Percentiles rank a stretch among this genome's conserved stretches.
These are phyloP conservation scores for Nephrotoma appendiculata DNA, from an alignment of 2,888 invertebrate species.

Conservation along the genomic window DNA sequence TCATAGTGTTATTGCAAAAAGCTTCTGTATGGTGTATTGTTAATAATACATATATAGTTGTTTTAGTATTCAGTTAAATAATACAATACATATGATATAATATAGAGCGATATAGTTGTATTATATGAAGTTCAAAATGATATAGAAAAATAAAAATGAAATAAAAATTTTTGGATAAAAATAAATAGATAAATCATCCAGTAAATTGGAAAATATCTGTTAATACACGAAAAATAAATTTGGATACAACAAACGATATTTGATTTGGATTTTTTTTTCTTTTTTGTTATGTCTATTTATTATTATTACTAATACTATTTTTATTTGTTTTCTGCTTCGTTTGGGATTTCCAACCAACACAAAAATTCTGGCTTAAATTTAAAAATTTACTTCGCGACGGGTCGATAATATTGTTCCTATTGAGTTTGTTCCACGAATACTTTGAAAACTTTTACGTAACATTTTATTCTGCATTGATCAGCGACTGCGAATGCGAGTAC, in stretches of 20 bases:
- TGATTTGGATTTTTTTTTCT: neutral
- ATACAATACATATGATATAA: neutral
- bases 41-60: neutral
- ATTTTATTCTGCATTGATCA: too few relatives aligned
- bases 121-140: neutral
- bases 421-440: too few relatives aligned
- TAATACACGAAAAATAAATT: neutral
- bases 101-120: neutral
- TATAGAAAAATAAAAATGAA: neutral
- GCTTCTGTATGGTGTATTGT: neutral
- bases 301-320: neutral
- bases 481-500: too few relatives aligned
- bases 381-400: neutral
- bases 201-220: neutral
- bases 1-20: neutral
- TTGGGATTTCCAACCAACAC: neutral
- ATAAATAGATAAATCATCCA: neutral
- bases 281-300: neutral
- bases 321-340: neutral
- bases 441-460: too few relatives aligned
- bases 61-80: neutral
- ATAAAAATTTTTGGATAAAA: neutral
- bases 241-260: neutral
- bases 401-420: neutral
- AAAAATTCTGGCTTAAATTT: neutral